phyloP scores from a whole-genome alignment of 1,140 invertebrate species.

The Neodiprion fabricii region DNA sequence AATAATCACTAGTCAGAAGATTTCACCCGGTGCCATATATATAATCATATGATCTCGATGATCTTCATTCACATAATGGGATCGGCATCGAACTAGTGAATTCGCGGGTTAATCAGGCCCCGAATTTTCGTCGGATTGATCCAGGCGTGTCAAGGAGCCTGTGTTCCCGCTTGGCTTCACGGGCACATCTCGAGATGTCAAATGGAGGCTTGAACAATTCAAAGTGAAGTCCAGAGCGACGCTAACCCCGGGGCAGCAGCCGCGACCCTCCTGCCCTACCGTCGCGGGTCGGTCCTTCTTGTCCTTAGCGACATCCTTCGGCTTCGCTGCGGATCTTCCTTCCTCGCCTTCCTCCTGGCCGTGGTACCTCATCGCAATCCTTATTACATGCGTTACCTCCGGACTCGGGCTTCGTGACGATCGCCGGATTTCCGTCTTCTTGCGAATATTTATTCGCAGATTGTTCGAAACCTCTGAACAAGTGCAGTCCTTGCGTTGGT shows the following conservation, averaged over 20 bases:
- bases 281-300: background rate
- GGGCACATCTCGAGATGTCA: conserved; percentile 44
- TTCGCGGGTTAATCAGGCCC: background rate
- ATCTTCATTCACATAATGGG: too few species aligned
- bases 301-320: background rate
- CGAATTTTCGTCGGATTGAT: background rate
- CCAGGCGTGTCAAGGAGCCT: background rate
- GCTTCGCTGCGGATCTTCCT: conserved; percentile 11
- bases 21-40: too few species aligned
- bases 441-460: conserved; percentile 41
- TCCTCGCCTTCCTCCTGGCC: conserved; percentile 23
- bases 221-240: conserved; percentile 50
- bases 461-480: conserved; percentile 46
- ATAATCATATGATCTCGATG: too few species aligned
- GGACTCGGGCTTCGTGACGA: conserved; percentile 43
- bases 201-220: conserved; percentile 49
- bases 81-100: background rate
- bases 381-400: conserved; percentile 52
- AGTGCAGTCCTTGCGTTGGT: conserved; percentile 36
- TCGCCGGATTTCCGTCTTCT: conserved; percentile 35
- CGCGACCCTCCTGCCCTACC: conserved; percentile 18
- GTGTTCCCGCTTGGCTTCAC: conserved; percentile 29
- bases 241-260: conserved; percentile 37
- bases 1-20: too few species aligned
- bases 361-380: conserved; percentile 52